Conservation (phyloP, 2,113 vertebrate species). For the Chinchilla lanigera region DNA sequence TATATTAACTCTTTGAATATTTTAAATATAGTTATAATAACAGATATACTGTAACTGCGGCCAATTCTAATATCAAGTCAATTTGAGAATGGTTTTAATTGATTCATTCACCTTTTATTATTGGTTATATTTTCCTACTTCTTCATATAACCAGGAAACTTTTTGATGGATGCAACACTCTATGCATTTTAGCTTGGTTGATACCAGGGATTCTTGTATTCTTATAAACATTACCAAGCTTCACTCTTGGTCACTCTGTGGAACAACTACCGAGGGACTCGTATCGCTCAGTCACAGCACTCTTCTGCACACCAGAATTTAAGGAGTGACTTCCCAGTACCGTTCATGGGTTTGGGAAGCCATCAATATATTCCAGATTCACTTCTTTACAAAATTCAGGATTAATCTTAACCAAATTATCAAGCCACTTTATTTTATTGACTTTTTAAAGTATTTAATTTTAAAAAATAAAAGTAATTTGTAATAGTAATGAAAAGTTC, state of each 20-base stretch:
- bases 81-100: not conserved
- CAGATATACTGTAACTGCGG: not conserved
- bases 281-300: not conserved
- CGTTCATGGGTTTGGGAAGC: not conserved
- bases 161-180: not conserved
- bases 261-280: not conserved
- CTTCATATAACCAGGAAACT: not conserved
- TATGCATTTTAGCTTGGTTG: conserved; percentile 19
- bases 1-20: conserved; percentile 11
- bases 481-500: not conserved
- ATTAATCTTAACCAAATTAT: not conserved
- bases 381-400: conserved; percentile 9
- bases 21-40: not conserved
- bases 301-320: not conserved
- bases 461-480: not conserved
- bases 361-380: not conserved
- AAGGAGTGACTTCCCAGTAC: not conserved
- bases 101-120: not conserved
- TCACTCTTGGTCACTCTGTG: not conserved
- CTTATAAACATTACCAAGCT: not conserved
- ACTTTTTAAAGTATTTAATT: not conserved
- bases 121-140: not conserved
- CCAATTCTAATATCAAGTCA: not conserved
- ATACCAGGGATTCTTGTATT: not conserved
- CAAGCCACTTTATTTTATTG: not conserved